These are phyloP conservation scores for Pungitius pungitius DNA, from an alignment of 2,113 vertebrate species.

Conservation along the genomic window DNA sequence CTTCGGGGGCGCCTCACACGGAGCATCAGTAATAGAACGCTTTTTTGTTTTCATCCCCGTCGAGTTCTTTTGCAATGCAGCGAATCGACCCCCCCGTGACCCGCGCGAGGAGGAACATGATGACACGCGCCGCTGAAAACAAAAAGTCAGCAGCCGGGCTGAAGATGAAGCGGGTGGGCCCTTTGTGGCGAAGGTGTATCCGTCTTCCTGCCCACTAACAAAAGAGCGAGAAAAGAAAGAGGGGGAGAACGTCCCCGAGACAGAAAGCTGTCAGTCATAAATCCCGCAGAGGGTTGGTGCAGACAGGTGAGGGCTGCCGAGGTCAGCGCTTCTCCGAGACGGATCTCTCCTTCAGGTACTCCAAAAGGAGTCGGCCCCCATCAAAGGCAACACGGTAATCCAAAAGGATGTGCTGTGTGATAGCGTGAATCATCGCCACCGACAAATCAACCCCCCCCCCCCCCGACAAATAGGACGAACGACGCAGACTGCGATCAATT, in stretches of 20 bases:
- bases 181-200: conserved; percentile 2
- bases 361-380: conserved; percentile 37
- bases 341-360: conserved; percentile 47
- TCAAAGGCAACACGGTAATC: conserved; percentile 65
- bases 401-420: conserved; percentile 57
- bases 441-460: conserved; percentile 69
- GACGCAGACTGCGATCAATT: conserved; percentile 53
- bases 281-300: conserved; percentile 27
- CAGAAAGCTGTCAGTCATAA: conserved; percentile 59
- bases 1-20: background rate
- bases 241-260: conserved; percentile 8
- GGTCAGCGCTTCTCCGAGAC: conserved; percentile 61
- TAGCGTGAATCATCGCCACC: conserved; percentile 49
- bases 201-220: background rate
- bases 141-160: conserved; percentile 34
- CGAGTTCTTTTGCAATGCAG: conserved; percentile 31
- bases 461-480: conserved; percentile 56
- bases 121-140: conserved; percentile 36
- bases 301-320: conserved; percentile 50
- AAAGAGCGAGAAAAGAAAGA: conserved; percentile 3
- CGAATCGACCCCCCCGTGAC: conserved; percentile 18
- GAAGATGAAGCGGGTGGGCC: conserved; percentile 19
- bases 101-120: conserved; percentile 6
- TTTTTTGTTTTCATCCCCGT: background rate
- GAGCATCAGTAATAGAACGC: background rate